Percentiles rank a stretch among this genome's conserved stretches.
phyloP scores from a whole-genome alignment of 1,140 invertebrate genomes.

The Luehdorfia chinensis region DNA sequence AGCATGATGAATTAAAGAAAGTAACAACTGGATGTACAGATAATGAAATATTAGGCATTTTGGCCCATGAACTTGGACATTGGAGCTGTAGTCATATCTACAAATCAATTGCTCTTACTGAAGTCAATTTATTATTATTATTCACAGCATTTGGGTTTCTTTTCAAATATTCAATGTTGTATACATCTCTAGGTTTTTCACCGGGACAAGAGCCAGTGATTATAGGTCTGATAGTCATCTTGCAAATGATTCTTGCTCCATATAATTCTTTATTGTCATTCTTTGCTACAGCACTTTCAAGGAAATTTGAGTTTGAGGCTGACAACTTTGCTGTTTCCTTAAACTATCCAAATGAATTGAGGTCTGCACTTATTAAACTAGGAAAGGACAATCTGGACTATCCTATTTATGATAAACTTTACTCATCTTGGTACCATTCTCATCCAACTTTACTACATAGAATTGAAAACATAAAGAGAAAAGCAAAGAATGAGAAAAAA shows the following conservation, averaged over 20 bases:
- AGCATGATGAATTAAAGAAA: slow-evolving; percentile 74
- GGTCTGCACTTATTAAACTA: slow-evolving; percentile 92
- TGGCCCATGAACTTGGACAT: slow-evolving; percentile 98
- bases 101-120: slow-evolving; percentile 91
- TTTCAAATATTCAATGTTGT: slow-evolving; percentile 88
- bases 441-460: slow-evolving; percentile 98
- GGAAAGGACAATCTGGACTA: slow-evolving; percentile 97
- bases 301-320: slow-evolving; percentile 97
- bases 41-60: slow-evolving; percentile 95
- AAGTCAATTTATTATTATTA: slow-evolving; percentile 86
- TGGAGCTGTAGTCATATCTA: slow-evolving; percentile 96
- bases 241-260: slow-evolving; percentile 94
- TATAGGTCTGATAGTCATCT: slow-evolving; percentile 94
- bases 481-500: slow-evolving; percentile 37
- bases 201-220: slow-evolving; percentile 87
- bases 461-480: slow-evolving; percentile 86
- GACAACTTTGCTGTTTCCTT: slow-evolving; percentile 93
- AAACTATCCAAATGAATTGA: slow-evolving; percentile 84
- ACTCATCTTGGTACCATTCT: slow-evolving; percentile 95
- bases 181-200: slow-evolving; percentile 93
- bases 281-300: slow-evolving; percentile 81
- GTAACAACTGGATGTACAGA: slow-evolving; percentile 88
- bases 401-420: slow-evolving; percentile 93
- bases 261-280: slow-evolving; percentile 92
- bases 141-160: slow-evolving; percentile 93